phyloP scores from a whole-genome alignment of 2,113 vertebrate genomes.

The Poecile atricapillus region DNA sequence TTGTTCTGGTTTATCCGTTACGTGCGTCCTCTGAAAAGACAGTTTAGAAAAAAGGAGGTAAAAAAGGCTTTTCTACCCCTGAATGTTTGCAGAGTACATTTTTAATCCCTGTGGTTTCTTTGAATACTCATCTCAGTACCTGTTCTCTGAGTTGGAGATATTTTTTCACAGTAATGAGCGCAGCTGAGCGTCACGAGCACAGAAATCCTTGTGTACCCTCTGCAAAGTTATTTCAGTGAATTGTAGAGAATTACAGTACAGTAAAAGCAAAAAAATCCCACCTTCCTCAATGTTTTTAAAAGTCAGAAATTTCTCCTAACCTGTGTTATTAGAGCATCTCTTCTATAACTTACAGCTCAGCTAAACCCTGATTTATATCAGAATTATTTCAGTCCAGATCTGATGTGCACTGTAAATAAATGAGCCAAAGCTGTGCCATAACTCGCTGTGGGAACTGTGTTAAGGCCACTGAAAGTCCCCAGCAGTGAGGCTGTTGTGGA shows the following conservation, averaged over 20 bases:
- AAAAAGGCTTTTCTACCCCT: background rate
- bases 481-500: fast-evolving
- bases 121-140: background rate
- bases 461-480: fast-evolving
- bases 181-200: background rate
- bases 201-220: background rate
- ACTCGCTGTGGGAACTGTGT: fast-evolving
- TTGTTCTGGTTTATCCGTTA: background rate
- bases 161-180: background rate
- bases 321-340: background rate
- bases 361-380: background rate
- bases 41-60: background rate
- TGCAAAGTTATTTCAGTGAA: background rate
- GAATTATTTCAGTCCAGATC: background rate
- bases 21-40: background rate
- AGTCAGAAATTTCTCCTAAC: background rate
- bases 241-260: background rate
- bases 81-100: background rate
- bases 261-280: background rate
- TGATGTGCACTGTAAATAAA: background rate
- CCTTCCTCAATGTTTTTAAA: background rate
- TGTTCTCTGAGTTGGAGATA: background rate
- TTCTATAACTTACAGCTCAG: background rate
- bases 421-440: background rate
- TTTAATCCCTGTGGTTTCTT: background rate